A percentile compares a stretch with the other conserved stretches of the same genome.
Conservation (phyloP, 2,113 vertebrate species). For the Melanostigma gelatinosum region DNA sequence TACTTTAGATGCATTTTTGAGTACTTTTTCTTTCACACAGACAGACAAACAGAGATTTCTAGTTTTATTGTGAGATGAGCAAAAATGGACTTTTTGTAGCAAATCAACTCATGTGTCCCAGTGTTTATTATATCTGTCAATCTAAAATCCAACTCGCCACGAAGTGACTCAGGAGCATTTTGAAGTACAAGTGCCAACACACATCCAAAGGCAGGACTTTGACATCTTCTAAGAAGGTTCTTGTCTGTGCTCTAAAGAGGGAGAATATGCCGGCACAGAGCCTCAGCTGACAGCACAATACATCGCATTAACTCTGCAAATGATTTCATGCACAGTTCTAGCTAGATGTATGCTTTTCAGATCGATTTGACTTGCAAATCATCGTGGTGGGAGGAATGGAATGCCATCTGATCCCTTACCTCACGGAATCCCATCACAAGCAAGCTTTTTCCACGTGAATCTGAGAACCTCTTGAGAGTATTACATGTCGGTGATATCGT, state of each 20-base stretch:
- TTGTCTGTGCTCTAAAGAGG: too few relatives aligned
- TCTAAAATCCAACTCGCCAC: too few relatives aligned
- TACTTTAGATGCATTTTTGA: too few relatives aligned
- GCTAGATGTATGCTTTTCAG: conserved; percentile 12
- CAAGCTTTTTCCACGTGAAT: conserved; percentile 12
- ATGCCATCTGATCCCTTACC: conserved; percentile 41
- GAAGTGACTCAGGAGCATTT: too few relatives aligned
- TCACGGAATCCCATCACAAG: conserved; percentile 11
- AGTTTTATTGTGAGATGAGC: too few relatives aligned
- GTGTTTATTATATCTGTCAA: too few relatives aligned
- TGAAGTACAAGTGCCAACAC: background rate
- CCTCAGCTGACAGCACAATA: background rate
- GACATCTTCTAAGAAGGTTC: background rate
- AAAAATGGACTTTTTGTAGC: too few relatives aligned
- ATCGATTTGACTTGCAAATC: conserved; percentile 35
- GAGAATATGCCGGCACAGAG: background rate
- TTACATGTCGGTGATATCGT: background rate
- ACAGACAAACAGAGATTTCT: too few relatives aligned
- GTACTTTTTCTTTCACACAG: too few relatives aligned
- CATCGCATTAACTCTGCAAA: background rate
- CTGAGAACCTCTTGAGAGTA: conserved; percentile 1
- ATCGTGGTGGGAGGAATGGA: conserved; percentile 13
- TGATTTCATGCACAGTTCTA: background rate
- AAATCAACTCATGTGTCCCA: too few relatives aligned
- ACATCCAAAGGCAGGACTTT: background rate